Conservation (phyloP, 1,140 invertebrate genomes). For the Sminthurides bifidus region DNA sequence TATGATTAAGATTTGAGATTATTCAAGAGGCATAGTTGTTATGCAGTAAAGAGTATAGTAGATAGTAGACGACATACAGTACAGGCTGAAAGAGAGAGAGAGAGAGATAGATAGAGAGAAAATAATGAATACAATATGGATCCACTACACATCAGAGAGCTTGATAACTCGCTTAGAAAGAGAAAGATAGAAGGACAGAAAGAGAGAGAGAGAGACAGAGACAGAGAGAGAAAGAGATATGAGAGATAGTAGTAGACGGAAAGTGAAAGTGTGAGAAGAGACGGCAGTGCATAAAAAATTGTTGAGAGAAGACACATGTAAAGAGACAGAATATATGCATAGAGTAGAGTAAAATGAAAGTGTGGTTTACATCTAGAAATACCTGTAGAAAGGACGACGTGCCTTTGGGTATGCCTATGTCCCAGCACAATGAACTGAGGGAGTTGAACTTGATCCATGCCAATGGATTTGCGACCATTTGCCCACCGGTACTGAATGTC, state of each 20-base stretch:
- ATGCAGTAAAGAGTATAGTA: too few relatives aligned
- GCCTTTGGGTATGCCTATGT: constrained; percentile 79
- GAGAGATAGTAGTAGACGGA: neutral
- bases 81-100: too few relatives aligned
- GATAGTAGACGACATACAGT: too few relatives aligned
- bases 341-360: neutral
- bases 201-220: neutral
- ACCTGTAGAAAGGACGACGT: constrained; percentile 87
- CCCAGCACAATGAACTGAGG: constrained; percentile 89
- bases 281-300: neutral
- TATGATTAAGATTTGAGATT: too few relatives aligned
- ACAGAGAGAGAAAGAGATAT: neutral
- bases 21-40: too few relatives aligned
- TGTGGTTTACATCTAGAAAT: neutral
- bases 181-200: too few relatives aligned
- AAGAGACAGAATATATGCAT: too few relatives aligned
- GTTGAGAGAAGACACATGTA: neutral
- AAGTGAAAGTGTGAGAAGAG: neutral
- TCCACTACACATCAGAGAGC: too few relatives aligned
- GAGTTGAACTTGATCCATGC: constrained; percentile 79
- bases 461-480: constrained; percentile 71
- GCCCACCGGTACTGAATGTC: constrained; percentile 95
- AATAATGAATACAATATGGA: too few relatives aligned
- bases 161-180: too few relatives aligned
- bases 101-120: too few relatives aligned